Conservation (phyloP, 64 coral and sea anemone species). For the Hydrozoanthus tunicans region DNA sequence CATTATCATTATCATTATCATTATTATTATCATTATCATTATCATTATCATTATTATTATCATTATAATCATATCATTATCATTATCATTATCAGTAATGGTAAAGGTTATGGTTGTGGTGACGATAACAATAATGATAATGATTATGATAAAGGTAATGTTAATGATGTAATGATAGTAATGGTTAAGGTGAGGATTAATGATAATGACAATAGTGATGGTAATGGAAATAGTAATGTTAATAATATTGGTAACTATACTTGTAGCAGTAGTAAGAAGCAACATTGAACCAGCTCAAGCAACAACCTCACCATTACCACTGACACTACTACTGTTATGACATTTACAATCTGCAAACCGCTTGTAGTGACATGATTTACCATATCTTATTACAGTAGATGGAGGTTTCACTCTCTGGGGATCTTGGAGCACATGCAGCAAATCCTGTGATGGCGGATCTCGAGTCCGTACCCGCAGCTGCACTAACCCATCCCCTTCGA, state of each 20-base stretch:
- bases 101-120: neutral
- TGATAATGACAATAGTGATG: neutral
- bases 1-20: no score
- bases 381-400: neutral
- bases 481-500: slow-evolving; percentile 63
- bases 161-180: neutral
- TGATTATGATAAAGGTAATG: neutral
- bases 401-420: neutral
- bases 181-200: neutral
- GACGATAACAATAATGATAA: neutral
- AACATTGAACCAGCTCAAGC: neutral
- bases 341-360: neutral
- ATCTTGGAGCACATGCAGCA: neutral
- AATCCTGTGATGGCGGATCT: slow-evolving; percentile 28
- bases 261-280: neutral
- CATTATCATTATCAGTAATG: neutral
- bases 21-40: no score
- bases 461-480: slow-evolving; percentile 42
- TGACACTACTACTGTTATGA: neutral
- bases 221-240: neutral
- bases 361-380: neutral
- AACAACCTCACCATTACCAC: neutral
- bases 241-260: neutral
- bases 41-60: no score
- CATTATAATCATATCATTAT: no score